Percentiles rank a stretch among this genome's conserved stretches.
phyloP scores from a whole-genome alignment of 1,140 invertebrate species.

The Bombus cullumanus region DNA sequence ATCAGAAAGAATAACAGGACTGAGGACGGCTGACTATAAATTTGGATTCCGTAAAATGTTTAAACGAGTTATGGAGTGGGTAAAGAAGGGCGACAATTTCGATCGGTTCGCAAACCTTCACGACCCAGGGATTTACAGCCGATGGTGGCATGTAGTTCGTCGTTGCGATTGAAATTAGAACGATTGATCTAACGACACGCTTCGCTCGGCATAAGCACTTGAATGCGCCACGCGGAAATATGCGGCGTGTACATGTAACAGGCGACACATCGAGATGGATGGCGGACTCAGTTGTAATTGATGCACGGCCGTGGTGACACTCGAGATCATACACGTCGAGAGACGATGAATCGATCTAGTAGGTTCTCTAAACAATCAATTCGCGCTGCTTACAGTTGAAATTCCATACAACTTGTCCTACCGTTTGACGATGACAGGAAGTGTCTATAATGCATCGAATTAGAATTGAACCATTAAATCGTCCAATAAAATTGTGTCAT shows the following conservation, averaged over 20 bases:
- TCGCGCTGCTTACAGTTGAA: background rate
- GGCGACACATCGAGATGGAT: conserved; percentile 21
- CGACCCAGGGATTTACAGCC: conserved; percentile 1
- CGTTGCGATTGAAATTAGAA: conserved; percentile 24
- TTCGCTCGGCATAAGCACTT: conserved; percentile 26
- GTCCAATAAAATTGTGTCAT: no score
- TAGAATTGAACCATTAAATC: background rate
- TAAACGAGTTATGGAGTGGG: background rate
- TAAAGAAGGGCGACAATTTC: background rate
- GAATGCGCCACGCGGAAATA: conserved; percentile 19
- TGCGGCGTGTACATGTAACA: conserved; percentile 7
- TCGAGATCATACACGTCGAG: conserved; percentile 30
- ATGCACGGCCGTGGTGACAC: conserved; percentile 25
- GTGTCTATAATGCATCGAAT: background rate
- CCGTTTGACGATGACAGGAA: background rate
- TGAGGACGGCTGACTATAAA: conserved; percentile 16
- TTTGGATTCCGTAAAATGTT: conserved; percentile 19
- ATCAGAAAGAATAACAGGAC: background rate
- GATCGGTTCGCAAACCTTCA: conserved; percentile 2
- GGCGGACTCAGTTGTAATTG: conserved; percentile 25
- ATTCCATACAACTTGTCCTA: background rate
- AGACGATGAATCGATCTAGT: background rate
- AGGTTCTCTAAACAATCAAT: background rate
- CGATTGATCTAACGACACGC: conserved; percentile 35
- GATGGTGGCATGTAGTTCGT: background rate